Percentiles rank a stretch among this genome's conserved stretches.
Evolutionary conservation across 2,888 invertebrate species (phyloP).

Genomic region (Galeopsomyia nigrocyanea): DNA sequence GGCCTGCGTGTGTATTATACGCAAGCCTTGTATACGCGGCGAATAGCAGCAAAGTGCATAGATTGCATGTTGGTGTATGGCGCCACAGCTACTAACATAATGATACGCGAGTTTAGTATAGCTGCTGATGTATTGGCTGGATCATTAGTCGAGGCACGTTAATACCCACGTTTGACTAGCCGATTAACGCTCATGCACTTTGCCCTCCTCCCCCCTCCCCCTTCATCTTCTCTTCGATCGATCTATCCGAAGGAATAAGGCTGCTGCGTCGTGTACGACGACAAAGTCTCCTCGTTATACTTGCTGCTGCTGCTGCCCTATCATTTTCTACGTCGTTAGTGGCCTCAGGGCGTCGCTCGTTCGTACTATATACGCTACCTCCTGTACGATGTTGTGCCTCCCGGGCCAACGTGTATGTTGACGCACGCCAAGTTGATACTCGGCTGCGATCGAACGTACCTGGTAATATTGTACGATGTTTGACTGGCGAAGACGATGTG

Average conservation of each 20-base stretch:
- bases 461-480: neutral
- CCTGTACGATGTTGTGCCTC: neutral
- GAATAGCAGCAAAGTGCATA: no score
- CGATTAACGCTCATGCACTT: no score
- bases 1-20: no score
- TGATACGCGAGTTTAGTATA: no score
- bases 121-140: no score
- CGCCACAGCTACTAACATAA: no score
- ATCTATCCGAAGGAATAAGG: neutral
- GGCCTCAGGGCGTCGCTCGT: neutral
- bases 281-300: slow-evolving; percentile 6
- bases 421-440: neutral
- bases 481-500: no score
- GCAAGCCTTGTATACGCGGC: no score
- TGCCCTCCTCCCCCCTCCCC: neutral
- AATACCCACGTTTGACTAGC: no score
- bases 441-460: neutral
- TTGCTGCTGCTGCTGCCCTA: neutral
- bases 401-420: no score
- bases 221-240: neutral
- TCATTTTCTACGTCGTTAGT: slow-evolving; percentile 12
- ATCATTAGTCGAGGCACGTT: no score
- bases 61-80: no score
- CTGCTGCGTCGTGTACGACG: neutral
- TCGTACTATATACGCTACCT: neutral